These are phyloP conservation scores for Cassiopea andromeda DNA, from an alignment of 30 jellyfish, hydroid and myxozoan species.

Conservation along the genomic window DNA sequence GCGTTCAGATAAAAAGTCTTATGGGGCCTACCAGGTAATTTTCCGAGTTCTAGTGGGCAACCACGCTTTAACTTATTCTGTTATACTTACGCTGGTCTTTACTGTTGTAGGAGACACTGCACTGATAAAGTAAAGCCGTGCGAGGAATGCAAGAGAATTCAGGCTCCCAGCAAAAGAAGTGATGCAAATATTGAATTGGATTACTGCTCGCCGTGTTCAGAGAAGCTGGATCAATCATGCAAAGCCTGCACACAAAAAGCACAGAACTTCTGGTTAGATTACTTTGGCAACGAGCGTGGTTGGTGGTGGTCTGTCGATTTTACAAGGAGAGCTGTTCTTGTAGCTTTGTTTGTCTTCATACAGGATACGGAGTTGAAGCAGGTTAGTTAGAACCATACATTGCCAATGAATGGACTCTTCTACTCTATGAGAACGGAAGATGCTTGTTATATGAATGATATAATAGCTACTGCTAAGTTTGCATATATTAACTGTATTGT, in stretches of 20 bases:
- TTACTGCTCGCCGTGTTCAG: conserved; percentile 35
- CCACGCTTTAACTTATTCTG: too few relatives aligned
- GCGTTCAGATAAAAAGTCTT: too few relatives aligned
- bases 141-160: not conserved
- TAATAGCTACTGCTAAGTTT: too few relatives aligned
- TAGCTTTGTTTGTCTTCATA: conserved; percentile 60
- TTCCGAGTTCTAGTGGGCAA: too few relatives aligned
- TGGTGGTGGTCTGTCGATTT: conserved; percentile 83
- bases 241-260: conserved; percentile 16
- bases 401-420: not conserved
- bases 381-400: conserved; percentile 14
- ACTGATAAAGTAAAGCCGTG: too few relatives aligned
- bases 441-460: not conserved
- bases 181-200: not conserved
- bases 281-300: conserved; percentile 46
- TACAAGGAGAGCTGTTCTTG: conserved; percentile 45
- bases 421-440: not conserved
- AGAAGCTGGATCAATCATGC: conserved; percentile 32
- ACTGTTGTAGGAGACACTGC: too few relatives aligned
- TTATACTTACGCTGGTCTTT: too few relatives aligned
- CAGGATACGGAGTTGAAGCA: conserved; percentile 72
- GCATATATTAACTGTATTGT: too few relatives aligned
- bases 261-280: conserved; percentile 25
- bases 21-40: too few relatives aligned
- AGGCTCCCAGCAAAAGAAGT: not conserved